phyloP scores from a whole-genome alignment of 2,888 invertebrate genomes.

The Tetropium fuscum region DNA sequence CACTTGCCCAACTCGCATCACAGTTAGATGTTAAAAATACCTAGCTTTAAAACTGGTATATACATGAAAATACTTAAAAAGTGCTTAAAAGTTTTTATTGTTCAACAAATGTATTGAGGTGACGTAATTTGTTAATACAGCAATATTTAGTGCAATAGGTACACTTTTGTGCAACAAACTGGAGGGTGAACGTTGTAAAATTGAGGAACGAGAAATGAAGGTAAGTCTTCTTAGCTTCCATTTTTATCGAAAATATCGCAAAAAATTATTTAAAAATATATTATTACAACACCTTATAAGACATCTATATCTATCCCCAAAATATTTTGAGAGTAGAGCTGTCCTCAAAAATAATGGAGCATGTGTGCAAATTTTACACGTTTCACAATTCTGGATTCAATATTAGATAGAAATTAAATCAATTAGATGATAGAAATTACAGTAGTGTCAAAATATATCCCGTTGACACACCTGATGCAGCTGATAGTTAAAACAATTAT shows the following conservation, averaged over 20 bases:
- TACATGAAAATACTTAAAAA: background rate
- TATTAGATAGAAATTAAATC: too few relatives aligned
- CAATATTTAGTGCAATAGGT: constrained; percentile 40
- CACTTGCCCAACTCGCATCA: constrained; percentile 30
- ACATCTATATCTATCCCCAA: too few relatives aligned
- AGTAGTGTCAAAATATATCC: too few relatives aligned
- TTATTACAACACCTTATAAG: too few relatives aligned
- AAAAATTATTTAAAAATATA: background rate
- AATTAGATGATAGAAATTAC: too few relatives aligned
- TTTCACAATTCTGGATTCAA: too few relatives aligned
- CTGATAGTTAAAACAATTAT: too few relatives aligned
- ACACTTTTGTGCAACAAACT: constrained; percentile 33
- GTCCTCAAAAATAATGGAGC: too few relatives aligned
- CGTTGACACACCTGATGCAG: too few relatives aligned
- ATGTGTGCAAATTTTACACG: too few relatives aligned
- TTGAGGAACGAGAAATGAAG: constrained; percentile 49
- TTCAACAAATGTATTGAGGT: too few relatives aligned
- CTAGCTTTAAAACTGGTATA: background rate
- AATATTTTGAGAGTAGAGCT: too few relatives aligned
- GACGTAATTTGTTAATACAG: background rate
- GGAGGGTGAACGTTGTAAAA: constrained; percentile 30
- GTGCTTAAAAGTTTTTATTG: background rate
- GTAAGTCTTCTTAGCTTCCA: constrained; percentile 35
- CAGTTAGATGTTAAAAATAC: background rate
- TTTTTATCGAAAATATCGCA: background rate